These are phyloP conservation scores for Idris sp. DNA, from an alignment of 1,140 invertebrate genomes.

Conservation along the genomic window DNA sequence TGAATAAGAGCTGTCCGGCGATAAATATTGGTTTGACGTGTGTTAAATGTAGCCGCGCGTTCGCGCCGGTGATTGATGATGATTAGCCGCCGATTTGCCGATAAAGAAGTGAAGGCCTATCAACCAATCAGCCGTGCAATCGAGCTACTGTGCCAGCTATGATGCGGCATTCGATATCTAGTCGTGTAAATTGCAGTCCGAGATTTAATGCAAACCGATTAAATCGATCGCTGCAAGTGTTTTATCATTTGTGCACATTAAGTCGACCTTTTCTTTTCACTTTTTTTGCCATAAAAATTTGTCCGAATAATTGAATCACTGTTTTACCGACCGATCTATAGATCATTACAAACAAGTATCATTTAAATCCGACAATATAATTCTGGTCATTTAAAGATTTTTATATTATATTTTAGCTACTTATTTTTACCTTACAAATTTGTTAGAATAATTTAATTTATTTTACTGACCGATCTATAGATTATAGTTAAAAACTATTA, in stretches of 20 bases:
- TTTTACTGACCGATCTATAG: no score
- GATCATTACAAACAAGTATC: no score
- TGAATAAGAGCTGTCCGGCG: conserved; percentile 17
- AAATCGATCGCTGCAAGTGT: conserved; percentile 43
- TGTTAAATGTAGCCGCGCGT: conserved; percentile 40
- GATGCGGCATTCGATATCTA: conserved; percentile 68
- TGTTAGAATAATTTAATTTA: no score
- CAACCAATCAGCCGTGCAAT: conserved; percentile 36
- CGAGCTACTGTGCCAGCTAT: conserved; percentile 61
- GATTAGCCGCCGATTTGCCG: conserved; percentile 76
- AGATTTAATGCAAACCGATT: conserved; percentile 61
- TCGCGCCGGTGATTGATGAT: conserved; percentile 76
- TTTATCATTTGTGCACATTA: conserved; percentile 47
- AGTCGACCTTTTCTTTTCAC: conserved; percentile 43
- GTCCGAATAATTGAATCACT: no score
- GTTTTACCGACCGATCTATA: no score
- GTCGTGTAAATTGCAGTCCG: conserved; percentile 70
- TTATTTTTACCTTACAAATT: no score
- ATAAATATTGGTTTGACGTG: conserved; percentile 51
- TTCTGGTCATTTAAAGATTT: no score
- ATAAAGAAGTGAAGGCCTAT: conserved; percentile 70
- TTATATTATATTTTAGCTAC: no score
- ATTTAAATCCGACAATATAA: no score
- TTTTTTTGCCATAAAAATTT: conserved; percentile 26
- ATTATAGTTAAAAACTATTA: no score